A percentile compares a stretch with the other conserved stretches of the same genome.
phyloP scores from a whole-genome alignment of 2,113 vertebrate species.

The Paraplagusia blochii region DNA sequence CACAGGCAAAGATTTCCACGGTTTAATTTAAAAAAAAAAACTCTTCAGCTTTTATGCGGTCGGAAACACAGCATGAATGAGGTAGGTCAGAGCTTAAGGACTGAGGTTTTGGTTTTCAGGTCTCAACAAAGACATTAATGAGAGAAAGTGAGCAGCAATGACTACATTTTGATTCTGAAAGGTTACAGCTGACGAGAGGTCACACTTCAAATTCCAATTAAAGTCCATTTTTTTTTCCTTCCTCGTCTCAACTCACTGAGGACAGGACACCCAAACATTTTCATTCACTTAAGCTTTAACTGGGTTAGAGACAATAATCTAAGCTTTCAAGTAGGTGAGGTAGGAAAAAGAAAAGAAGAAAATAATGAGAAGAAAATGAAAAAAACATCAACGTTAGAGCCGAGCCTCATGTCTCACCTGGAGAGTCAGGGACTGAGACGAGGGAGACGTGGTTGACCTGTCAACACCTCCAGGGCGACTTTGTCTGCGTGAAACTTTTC shows the following conservation, averaged over 20 bases:
- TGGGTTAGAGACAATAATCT: too few relatives aligned
- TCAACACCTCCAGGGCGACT: too few relatives aligned
- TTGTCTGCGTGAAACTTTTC: too few relatives aligned
- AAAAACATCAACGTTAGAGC: too few relatives aligned
- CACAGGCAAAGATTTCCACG: not conserved
- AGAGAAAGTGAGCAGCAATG: conserved; percentile 5
- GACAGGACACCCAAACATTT: too few relatives aligned
- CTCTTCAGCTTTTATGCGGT: not conserved
- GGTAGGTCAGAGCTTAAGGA: conserved; percentile 1
- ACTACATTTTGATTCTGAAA: conserved; percentile 3
- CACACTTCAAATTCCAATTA: conserved; percentile 7
- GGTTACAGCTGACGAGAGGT: not conserved
- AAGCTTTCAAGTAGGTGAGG: too few relatives aligned
- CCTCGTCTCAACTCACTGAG: not conserved
- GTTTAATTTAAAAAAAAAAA: not conserved
- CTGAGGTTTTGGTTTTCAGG: not conserved
- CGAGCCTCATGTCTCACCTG: too few relatives aligned
- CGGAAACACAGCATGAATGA: not conserved
- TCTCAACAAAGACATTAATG: not conserved
- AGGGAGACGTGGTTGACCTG: too few relatives aligned
- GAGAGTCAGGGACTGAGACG: too few relatives aligned
- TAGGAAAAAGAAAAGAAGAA: too few relatives aligned
- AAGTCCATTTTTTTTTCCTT: not conserved
- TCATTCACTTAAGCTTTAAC: too few relatives aligned
- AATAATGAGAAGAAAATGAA: too few relatives aligned